These are phyloP conservation scores for Chelonoidis abingdonii DNA, from an alignment of 2,113 vertebrate genomes.

Conservation along the genomic window DNA sequence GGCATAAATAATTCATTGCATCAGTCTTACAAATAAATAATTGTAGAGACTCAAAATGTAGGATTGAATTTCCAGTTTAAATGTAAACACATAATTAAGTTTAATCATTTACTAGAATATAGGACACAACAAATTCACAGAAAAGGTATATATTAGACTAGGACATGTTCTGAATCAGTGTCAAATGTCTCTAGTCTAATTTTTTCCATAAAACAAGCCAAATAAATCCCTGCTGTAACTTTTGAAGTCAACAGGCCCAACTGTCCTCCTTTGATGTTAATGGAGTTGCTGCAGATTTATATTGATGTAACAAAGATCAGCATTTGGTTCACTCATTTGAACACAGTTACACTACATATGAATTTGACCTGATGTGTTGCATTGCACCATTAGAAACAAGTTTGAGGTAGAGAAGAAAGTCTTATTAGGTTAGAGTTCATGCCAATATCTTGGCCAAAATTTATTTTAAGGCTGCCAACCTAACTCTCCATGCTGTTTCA, in stretches of 20 bases:
- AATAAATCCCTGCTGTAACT: background rate
- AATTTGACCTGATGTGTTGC: background rate
- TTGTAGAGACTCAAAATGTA: background rate
- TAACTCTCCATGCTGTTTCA: background rate
- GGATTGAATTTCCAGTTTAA: background rate
- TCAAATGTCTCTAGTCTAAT: background rate
- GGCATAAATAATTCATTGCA: conserved; percentile 40
- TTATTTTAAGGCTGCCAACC: background rate
- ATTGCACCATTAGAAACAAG: background rate
- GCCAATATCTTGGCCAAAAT: background rate
- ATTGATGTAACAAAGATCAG: background rate
- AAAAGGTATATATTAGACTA: background rate
- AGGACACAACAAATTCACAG: conserved; percentile 2
- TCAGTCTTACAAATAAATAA: conserved; percentile 14
- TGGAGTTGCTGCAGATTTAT: background rate
- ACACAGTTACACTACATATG: background rate
- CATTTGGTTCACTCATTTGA: background rate
- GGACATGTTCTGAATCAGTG: background rate
- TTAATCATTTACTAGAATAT: background rate
- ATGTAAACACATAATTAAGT: conserved; percentile 5
- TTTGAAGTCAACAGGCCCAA: background rate
- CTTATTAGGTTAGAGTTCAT: background rate
- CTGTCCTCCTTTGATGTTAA: background rate
- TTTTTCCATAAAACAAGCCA: background rate
- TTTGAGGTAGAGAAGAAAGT: background rate